Conservation (phyloP, 2,113 vertebrate genomes). For the Albula goreensis region DNA sequence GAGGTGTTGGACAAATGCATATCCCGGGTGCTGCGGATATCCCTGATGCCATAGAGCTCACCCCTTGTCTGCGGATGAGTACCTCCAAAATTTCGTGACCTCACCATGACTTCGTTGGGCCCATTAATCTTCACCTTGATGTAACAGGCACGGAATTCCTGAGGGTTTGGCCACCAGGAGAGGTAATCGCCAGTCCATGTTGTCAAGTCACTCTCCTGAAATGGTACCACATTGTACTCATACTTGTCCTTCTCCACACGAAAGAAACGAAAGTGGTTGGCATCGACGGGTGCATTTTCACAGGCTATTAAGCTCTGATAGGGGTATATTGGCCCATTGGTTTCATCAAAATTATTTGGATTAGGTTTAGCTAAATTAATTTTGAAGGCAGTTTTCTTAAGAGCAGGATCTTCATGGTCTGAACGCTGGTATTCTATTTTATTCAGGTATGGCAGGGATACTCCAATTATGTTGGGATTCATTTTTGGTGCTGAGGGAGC, state of each 20-base stretch:
- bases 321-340: conserved; percentile 86
- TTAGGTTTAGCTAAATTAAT: conserved; percentile 91
- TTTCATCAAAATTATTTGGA: conserved; percentile 80
- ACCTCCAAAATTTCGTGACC: conserved; percentile 83
- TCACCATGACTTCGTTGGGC: conserved; percentile 86
- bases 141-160: conserved; percentile 94
- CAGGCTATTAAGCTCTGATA: conserved; percentile 83
- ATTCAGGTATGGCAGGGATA: conserved; percentile 87
- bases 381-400: conserved; percentile 90
- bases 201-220: conserved; percentile 84
- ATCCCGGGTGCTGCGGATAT: conserved; percentile 86
- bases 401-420: conserved; percentile 81
- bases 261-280: conserved; percentile 92
- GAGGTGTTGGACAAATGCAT: conserved; percentile 67
- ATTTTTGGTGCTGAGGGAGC: conserved; percentile 85
- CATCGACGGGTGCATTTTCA: conserved; percentile 77
- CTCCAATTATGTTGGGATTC: conserved; percentile 79
- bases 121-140: conserved; percentile 90
- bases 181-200: conserved; percentile 91
- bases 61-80: conserved; percentile 79
- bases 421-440: conserved; percentile 85
- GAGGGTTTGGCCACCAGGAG: conserved; percentile 97
- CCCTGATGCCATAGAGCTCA: conserved; percentile 90
- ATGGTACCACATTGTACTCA: conserved; percentile 94
- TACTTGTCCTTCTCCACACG: conserved; percentile 92